These are phyloP conservation scores for Agriopis aurantiaria DNA, from an alignment of 2,888 invertebrate species.

Conservation along the genomic window DNA sequence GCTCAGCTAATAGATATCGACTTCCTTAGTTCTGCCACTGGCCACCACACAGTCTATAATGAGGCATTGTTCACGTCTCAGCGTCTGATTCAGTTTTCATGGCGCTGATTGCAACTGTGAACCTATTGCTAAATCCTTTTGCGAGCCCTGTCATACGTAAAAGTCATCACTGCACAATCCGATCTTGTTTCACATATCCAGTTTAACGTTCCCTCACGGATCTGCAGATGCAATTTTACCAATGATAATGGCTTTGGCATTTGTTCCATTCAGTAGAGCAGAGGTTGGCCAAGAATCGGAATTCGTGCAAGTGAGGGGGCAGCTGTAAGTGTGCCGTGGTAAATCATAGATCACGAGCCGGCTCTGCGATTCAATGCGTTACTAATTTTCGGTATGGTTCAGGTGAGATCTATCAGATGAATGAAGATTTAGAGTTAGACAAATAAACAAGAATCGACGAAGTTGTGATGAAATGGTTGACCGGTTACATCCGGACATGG, in stretches of 20 bases:
- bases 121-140: constrained; percentile 62
- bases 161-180: constrained; percentile 40
- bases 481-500: constrained; percentile 45
- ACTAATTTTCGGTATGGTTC: constrained; percentile 45
- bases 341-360: constrained; percentile 71
- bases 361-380: constrained; percentile 46
- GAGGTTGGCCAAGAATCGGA: constrained; percentile 54
- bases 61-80: constrained; percentile 80
- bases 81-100: constrained; percentile 74
- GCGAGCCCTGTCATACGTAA: constrained; percentile 44
- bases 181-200: constrained; percentile 51
- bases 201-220: constrained; percentile 71
- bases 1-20: constrained; percentile 84
- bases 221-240: constrained; percentile 65
- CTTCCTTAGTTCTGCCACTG: constrained; percentile 80
- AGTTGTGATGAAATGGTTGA: constrained; percentile 44
- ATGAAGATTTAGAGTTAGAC: background rate
- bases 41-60: constrained; percentile 74
- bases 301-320: constrained; percentile 58
- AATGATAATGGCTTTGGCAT: constrained; percentile 70
- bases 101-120: constrained; percentile 64
- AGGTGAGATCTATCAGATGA: constrained; percentile 20
- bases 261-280: constrained; percentile 51
- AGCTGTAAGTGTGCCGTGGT: constrained; percentile 55
- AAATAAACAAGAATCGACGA: constrained; percentile 24